A percentile compares a stretch with the other conserved stretches of the same genome.
Evolutionary conservation across 2,113 vertebrate species (phyloP).

Genomic region (Lamprologus ornatipinnis): DNA sequence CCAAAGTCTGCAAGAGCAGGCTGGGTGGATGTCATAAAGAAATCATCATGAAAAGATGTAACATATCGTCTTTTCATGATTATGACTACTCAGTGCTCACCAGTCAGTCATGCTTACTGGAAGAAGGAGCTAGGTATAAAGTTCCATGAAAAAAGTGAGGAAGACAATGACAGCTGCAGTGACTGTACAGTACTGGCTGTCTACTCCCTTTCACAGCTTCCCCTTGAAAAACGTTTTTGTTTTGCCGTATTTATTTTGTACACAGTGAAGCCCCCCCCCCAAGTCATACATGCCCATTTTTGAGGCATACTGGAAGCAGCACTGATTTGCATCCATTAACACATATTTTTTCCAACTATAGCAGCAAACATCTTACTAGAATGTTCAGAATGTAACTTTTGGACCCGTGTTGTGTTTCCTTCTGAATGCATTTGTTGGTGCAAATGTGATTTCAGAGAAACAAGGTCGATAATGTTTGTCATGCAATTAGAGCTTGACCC

Average conservation of each 20-base stretch:
- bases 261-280: background rate
- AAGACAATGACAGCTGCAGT: background rate
- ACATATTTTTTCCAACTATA: background rate
- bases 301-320: background rate
- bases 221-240: background rate
- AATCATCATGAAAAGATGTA: background rate
- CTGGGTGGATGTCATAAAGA: background rate
- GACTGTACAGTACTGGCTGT: background rate
- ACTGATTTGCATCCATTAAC: background rate
- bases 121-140: background rate
- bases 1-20: background rate
- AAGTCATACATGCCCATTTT: background rate
- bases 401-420: background rate
- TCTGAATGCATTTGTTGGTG: background rate
- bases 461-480: background rate
- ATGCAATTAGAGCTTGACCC: background rate
- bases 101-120: background rate
- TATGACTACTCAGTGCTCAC: background rate
- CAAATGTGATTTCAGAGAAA: background rate
- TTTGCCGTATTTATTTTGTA: background rate
- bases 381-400: background rate
- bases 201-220: background rate
- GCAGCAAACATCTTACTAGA: background rate
- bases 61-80: background rate
- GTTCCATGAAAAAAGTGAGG: background rate